These are phyloP conservation scores for Lacanobia wlatinum DNA, from an alignment of 2,888 invertebrate genomes.

Conservation along the genomic window DNA sequence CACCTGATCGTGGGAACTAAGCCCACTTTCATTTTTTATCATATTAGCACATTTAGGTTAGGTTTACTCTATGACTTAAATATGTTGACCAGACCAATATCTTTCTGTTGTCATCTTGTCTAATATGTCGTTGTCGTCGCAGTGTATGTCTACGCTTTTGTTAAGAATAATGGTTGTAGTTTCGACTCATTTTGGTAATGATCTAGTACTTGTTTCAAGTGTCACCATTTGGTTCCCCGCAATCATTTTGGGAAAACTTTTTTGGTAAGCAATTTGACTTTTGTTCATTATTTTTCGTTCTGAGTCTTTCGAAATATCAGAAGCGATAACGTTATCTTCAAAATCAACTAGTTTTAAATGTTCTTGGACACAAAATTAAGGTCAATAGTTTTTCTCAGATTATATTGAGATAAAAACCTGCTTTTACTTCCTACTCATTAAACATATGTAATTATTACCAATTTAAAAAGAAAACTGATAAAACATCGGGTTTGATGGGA, in stretches of 20 bases:
- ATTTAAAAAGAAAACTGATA: conserved; percentile 45
- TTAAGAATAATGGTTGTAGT: neutral
- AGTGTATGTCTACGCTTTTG: neutral
- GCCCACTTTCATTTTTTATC: conserved; percentile 72
- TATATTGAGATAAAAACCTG: conserved; percentile 34
- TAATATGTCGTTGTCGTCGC: neutral
- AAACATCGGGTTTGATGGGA: conserved; percentile 27
- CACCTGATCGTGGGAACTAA: conserved; percentile 82
- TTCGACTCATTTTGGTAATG: neutral
- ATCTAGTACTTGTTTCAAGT: neutral
- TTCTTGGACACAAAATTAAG: conserved; percentile 22
- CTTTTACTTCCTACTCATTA: conserved; percentile 41
- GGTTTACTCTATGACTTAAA: conserved; percentile 20
- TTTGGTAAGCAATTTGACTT: neutral
- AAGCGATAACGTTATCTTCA: neutral
- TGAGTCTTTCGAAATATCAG: too few species aligned
- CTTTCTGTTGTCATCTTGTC: neutral
- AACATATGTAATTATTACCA: conserved; percentile 21
- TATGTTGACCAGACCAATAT: conserved; percentile 19
- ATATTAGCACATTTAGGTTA: conserved; percentile 60
- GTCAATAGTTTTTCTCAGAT: conserved; percentile 33
- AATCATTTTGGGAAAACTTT: neutral
- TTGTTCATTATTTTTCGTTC: neutral
- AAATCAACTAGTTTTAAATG: neutral
- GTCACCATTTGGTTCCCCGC: neutral